Evolutionary conservation across 1,140 invertebrate genomes (phyloP), one percentile per base, ranked within the genome.

Genomic region (Drosophila paulistorum): DNA sequence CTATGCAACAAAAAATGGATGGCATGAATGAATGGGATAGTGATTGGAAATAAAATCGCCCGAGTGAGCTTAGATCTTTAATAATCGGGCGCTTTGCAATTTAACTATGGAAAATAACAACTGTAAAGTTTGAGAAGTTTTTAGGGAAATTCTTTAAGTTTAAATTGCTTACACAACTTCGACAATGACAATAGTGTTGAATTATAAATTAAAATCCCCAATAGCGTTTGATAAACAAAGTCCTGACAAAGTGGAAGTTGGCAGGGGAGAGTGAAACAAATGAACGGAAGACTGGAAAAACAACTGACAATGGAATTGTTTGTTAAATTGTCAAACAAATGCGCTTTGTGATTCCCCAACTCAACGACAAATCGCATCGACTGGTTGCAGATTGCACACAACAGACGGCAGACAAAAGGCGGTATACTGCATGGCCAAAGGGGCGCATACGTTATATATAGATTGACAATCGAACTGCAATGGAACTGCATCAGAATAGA

Each of bases 201-300:
- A 79, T 83, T 84, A 77, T 67, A 83, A 79, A 84, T 83, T 76
- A 77, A 83, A 80, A 84, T 76, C 65, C 65, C 65, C 67, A 65
- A 68, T 51, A 63, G 60, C 66, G 65, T 69, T 79, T 79, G 75
- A 71, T 67, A 68, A 55, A 65, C 71, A 57, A 76, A 58, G 45
- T 51, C 10, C 45, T n/a, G 3, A 23, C 45, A 51, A 51, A 51
- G 45, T 48, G 17, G 45, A 17, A 2, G 35, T 17, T 55, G 54
- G 58, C 23, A 37, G 33, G 54, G 17, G 55, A 37, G 35, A 11
- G 23, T 5, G 13, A 20, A 37, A 51, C 45, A 11, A 48, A 17
- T 48, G 7, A 20, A 51, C 17, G 10, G 17, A 51, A 51, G 45
- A 51, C 17, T 51, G 10, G n/a, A 41, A 35, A 20, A 65, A 71